Percentiles rank a stretch among this genome's conserved stretches.
These are phyloP conservation scores for Callopanchax toddi DNA, from an alignment of 2,113 vertebrate genomes.

Conservation along the genomic window DNA sequence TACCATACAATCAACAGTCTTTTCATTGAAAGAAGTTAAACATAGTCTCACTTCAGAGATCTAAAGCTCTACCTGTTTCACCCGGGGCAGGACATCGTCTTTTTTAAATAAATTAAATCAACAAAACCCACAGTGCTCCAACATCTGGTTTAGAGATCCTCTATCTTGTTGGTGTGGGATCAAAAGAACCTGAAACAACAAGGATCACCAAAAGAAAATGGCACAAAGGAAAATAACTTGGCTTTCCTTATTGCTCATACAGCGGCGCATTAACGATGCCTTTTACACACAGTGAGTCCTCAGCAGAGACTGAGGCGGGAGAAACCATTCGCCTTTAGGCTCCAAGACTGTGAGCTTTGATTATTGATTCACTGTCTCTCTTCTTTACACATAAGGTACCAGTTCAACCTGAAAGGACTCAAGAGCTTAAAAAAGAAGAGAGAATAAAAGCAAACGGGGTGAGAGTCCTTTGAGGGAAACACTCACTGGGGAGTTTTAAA, in stretches of 20 bases:
- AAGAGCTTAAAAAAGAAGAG: slow-evolving; percentile 53
- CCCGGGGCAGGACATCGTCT: slow-evolving; percentile 46
- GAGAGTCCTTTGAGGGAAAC: slow-evolving; percentile 55
- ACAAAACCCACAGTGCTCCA: slow-evolving; percentile 52
- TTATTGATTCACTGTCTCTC: slow-evolving; percentile 75
- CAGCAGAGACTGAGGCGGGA: slow-evolving; percentile 48
- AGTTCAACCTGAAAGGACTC: slow-evolving; percentile 69
- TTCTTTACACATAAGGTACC: slow-evolving; percentile 69
- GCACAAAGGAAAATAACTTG: slow-evolving; percentile 32
- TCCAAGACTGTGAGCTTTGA: slow-evolving; percentile 70
- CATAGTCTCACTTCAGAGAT: slow-evolving; percentile 41
- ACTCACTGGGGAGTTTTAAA: slow-evolving; percentile 50
- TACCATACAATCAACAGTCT: slow-evolving; percentile 14
- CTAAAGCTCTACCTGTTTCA: slow-evolving; percentile 61
- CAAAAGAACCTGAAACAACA: slow-evolving; percentile 48
- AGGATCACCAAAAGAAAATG: slow-evolving; percentile 47
- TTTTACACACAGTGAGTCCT: slow-evolving; percentile 69
- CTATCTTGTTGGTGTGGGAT: slow-evolving; percentile 43
- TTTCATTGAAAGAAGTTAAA: slow-evolving; percentile 38
- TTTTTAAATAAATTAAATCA: slow-evolving; percentile 56
- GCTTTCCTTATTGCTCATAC: slow-evolving; percentile 44
- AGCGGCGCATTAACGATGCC: slow-evolving; percentile 68
- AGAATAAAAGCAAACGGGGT: slow-evolving; percentile 52
- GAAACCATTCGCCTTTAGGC: slow-evolving; percentile 69
- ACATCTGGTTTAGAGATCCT: slow-evolving; percentile 32